Evolutionary conservation across 2,113 vertebrate species (phyloP), one percentile per base, ranked within the genome.

Genomic region (Semicossyphus pulcher): DNA sequence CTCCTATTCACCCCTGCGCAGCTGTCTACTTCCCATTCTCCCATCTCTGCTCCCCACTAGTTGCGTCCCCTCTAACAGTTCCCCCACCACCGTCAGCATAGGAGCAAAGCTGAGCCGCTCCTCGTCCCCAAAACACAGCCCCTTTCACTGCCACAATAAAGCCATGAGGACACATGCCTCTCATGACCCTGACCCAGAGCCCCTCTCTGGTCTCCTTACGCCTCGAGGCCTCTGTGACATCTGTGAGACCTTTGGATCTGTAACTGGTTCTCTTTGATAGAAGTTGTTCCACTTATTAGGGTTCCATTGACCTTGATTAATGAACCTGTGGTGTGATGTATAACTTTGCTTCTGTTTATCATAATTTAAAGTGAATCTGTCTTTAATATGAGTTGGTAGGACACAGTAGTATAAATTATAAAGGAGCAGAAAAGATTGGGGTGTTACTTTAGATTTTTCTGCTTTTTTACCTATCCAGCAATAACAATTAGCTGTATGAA

Each of bases 1-100:
- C 88, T 90, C 91, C 91, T 94, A 94, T 95, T 93, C 92, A 92
- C 72, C 85, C 84, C 72, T 64, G 75, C 51, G 84, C 92, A 93
- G 92, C 93, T 94, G 93, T 92, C 88, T 76, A 66, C 73, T 71
- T 87, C 84, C 84, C 76, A 83, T 78, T 82, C 86, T 81, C 70
- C 78, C 81, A 74, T 86, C 78, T 63, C 39, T 56, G 36, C 67
- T 80, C 65, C 71, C 74, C 72, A 75, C 63, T 60, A 53, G 68
- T 66, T 62, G 51, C 31, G 57, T 72, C 51, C 67, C 72, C 57
- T 79, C 68, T 58, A 61, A 68, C 3, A 1, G 14, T 68, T 76
- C 20, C 54, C 69, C 54, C 48, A 58, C 48, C 48, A 11, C 31
- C 65, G 47, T 34, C 45, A 56, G 53, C 51, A 44, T n/a, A 44